These are phyloP conservation scores for Mythimna impura DNA, from an alignment of 2,888 invertebrate species.

Conservation along the genomic window DNA sequence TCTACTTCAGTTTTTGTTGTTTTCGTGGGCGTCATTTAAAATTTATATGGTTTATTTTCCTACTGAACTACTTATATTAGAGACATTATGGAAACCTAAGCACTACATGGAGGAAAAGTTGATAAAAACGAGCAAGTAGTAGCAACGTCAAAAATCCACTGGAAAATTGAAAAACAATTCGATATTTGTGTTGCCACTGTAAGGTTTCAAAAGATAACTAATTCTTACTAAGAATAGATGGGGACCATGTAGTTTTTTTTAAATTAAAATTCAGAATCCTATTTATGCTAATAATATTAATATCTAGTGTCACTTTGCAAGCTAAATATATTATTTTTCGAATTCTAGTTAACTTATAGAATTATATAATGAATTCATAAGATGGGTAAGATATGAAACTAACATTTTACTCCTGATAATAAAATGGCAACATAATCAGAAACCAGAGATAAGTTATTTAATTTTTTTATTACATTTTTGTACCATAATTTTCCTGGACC, in stretches of 20 bases:
- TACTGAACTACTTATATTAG: slow-evolving; percentile 84
- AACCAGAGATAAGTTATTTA: slow-evolving; percentile 23
- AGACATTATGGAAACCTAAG: slow-evolving; percentile 85
- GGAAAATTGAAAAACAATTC: slow-evolving; percentile 88
- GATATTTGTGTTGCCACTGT: slow-evolving; percentile 78
- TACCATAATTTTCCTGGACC: too few relatives aligned
- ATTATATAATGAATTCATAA: too few relatives aligned
- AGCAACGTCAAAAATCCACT: slow-evolving; percentile 88
- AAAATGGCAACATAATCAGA: slow-evolving; percentile 26
- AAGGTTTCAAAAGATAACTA: slow-evolving; percentile 16
- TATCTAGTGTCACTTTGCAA: rapidly evolving
- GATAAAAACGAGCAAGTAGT: slow-evolving; percentile 81
- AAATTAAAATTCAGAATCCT: background rate
- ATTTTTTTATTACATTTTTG: too few relatives aligned
- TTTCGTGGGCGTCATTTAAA: slow-evolving; percentile 93
- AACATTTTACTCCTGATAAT: background rate
- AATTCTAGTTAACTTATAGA: background rate
- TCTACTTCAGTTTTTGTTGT: slow-evolving; percentile 96
- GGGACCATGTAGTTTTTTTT: background rate
- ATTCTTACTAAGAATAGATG: background rate
- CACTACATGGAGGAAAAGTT: slow-evolving; percentile 85
- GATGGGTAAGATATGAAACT: background rate
- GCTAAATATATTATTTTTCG: background rate
- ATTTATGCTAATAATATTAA: background rate
- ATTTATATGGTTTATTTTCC: slow-evolving; percentile 79